Base-by-base conservation (phyloP, 2,113 vertebrate genomes). In the Chroicocephalus ridibundus region DNA sequence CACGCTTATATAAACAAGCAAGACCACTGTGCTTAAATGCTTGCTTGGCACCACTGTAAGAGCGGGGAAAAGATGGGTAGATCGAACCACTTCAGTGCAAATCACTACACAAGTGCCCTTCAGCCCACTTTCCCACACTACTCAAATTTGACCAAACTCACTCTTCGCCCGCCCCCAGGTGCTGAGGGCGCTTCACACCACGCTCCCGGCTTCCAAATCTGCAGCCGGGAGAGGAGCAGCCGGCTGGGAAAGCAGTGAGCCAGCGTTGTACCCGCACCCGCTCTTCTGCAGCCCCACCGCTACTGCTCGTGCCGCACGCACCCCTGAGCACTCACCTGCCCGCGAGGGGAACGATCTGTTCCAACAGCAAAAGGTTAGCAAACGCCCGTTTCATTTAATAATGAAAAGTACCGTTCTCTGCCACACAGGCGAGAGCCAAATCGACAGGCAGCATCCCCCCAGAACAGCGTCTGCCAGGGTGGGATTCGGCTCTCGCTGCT, bases 191-290 rank as follows among this genome's bases (percentile, higher is more conserved):
- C 34, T 15, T 18, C 4, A 15, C 25, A 7, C 26, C 24, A 16
- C 1, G 1, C 22, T 27, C 49, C 21, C 12, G 15, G 21, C 55
- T 42, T 21, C 57, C 57, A 6, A 10, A n/a, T 3, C 1, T 1
- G 8, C 7, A 15, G 32, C 16, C 15, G 4, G 64, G 51, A 70
- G 29, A 17, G 44, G 34, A 54, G 76, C 36, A 14, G 58, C 13
- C 40, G 27, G 40, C 62, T 32, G 4, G 5, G 49, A 34, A 60
- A 27, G 42, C 55, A 15, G 25, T 3, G 13, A 55, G 71, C 24
- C 44, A 20, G 4, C 5, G 17, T 13, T 8, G 19, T 2, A 10
- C 5, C 26, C 2, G 9, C 9, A 7, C 1, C 10, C 5, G 2
- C 15, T 19, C 36, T 12, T 13, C 31, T n/a, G 29, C 15, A 29